These are phyloP conservation scores for Cyclopterus lumpus DNA, from an alignment of 2,797 vertebrate genomes.

Conservation along the genomic window DNA sequence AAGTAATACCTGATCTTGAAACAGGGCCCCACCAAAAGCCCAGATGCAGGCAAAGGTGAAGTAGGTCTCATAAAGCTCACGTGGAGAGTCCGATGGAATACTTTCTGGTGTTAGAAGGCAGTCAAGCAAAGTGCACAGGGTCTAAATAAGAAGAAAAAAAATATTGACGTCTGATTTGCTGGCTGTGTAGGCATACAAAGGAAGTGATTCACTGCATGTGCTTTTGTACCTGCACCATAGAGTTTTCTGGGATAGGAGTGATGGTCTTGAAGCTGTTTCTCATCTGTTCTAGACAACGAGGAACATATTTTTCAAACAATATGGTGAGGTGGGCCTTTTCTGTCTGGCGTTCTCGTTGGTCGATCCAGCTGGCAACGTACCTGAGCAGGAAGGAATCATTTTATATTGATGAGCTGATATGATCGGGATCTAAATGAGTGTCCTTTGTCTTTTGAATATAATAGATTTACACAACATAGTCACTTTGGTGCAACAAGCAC, in stretches of 20 bases:
- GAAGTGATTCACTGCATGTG: background rate
- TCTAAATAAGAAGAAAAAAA: slow-evolving; percentile 72
- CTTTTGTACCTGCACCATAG: slow-evolving; percentile 86
- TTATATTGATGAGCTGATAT: background rate
- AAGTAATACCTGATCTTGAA: slow-evolving; percentile 85
- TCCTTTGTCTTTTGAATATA: background rate
- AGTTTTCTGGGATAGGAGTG: slow-evolving; percentile 85
- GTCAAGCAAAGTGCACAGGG: slow-evolving; percentile 86
- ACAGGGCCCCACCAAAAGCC: slow-evolving; percentile 86
- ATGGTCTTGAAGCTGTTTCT: slow-evolving; percentile 86
- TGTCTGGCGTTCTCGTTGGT: slow-evolving; percentile 85
- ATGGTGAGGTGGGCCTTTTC: slow-evolving; percentile 90
- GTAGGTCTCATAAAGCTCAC: slow-evolving; percentile 87
- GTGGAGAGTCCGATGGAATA: slow-evolving; percentile 83
- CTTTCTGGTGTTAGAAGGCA: slow-evolving; percentile 88
- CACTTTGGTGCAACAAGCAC: background rate
- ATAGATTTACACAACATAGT: background rate
- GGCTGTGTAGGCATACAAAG: background rate
- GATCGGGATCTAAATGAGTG: background rate
- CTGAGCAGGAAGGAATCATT: slow-evolving; percentile 65
- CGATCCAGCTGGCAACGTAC: slow-evolving; percentile 90
- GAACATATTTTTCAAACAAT: slow-evolving; percentile 91
- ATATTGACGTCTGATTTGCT: slow-evolving; percentile 17
- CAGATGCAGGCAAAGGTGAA: slow-evolving; percentile 91
- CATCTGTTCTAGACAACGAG: slow-evolving; percentile 87